Conservation (phyloP, 2,888 invertebrate species). For the Chaitophorus viminalis region DNA sequence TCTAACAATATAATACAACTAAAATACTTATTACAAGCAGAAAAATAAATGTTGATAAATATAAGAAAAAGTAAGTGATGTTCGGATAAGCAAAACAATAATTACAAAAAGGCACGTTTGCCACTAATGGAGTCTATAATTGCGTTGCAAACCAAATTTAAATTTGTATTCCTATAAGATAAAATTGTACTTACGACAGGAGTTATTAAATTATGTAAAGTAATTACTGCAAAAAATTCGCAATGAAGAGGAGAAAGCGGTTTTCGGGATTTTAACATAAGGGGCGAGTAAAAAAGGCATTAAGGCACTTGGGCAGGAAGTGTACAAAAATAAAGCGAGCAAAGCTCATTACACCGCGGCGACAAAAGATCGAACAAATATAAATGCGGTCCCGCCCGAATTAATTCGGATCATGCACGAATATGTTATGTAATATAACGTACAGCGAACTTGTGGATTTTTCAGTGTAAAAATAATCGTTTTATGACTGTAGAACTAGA, state of each 20-base stretch:
- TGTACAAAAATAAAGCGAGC: neutral
- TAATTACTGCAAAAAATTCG: neutral
- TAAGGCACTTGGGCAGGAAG: no score
- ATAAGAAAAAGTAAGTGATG: constrained; percentile 10
- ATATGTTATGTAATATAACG: no score
- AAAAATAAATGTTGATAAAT: neutral
- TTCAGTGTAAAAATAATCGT: no score
- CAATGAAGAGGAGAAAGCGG: neutral
- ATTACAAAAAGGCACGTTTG: constrained; percentile 14
- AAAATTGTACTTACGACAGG: neutral
- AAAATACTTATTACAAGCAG: neutral
- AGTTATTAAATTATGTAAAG: constrained; percentile 2
- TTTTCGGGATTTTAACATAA: neutral
- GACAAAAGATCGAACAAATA: no score
- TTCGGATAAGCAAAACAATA: neutral
- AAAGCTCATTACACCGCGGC: no score
- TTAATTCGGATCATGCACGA: no score
- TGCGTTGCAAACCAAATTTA: neutral
- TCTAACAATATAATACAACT: neutral
- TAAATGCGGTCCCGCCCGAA: no score
- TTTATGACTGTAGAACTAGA: no score
- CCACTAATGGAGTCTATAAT: neutral
- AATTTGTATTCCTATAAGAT: constrained; percentile 1
- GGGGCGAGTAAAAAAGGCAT: neutral
- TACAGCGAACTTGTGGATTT: no score